Evolutionary conservation across 2,113 vertebrate species (phyloP).

Genomic region (Propithecus coquereli): DNA sequence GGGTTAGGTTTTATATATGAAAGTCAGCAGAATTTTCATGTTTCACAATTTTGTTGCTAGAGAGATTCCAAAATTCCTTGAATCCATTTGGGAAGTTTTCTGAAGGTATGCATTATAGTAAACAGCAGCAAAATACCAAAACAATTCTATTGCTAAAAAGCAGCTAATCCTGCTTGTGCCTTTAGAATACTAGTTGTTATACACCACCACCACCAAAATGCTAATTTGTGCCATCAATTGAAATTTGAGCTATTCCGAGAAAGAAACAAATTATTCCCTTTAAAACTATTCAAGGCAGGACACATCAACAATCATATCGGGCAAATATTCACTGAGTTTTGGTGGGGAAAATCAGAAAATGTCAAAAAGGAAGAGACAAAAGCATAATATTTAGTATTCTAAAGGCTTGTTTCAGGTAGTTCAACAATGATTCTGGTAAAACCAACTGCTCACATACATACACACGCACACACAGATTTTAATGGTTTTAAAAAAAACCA

Average conservation of each 20-base stretch:
- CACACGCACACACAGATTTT: constrained; percentile 77
- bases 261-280: constrained; percentile 5
- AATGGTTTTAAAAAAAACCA: constrained; percentile 77
- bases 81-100: constrained; percentile 48
- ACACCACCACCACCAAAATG: neutral
- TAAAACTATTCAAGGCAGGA: neutral
- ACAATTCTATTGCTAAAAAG: constrained; percentile 67
- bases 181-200: constrained; percentile 77
- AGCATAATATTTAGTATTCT: constrained; percentile 72
- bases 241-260: neutral
- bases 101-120: constrained; percentile 70
- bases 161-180: constrained; percentile 77
- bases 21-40: constrained; percentile 72
- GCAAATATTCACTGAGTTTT: constrained; percentile 57
- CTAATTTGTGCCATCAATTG: neutral
- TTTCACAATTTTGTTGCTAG: constrained; percentile 78
- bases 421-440: constrained; percentile 75
- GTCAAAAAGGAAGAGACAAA: constrained; percentile 38
- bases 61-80: constrained; percentile 62
- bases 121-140: constrained; percentile 75
- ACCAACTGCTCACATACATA: constrained; percentile 78
- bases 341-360: neutral
- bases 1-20: constrained; percentile 39
- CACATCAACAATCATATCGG: constrained; percentile 45
- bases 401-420: constrained; percentile 82